phyloP scores from a whole-genome alignment of 1,140 invertebrate genomes.

The Bombus haemorrhoidalis region DNA sequence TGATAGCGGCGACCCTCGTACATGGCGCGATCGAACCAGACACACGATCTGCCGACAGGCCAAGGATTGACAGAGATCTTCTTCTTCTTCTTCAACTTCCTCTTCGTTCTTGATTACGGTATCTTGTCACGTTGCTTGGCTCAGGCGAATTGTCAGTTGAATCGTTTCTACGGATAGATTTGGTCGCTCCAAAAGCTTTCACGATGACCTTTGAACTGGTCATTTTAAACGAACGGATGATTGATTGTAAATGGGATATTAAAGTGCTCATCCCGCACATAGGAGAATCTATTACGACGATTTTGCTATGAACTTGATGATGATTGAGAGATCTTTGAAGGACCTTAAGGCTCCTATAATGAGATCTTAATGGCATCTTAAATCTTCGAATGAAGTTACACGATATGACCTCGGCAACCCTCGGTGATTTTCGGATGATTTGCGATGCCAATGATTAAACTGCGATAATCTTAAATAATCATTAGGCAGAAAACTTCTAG shows the following conservation, averaged over 20 bases:
- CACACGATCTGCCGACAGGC: slow-evolving; percentile 3
- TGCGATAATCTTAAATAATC: not conserved
- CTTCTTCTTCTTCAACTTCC: not conserved
- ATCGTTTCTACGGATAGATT: not conserved
- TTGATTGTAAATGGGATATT: not conserved
- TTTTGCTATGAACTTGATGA: not conserved
- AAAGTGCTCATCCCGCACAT: not conserved
- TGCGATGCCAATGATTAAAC: too few species aligned
- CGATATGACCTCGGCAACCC: not conserved
- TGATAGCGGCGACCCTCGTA: slow-evolving; percentile 28
- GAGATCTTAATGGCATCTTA: not conserved
- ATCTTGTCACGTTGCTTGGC: slow-evolving; percentile 25
- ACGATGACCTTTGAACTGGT: not conserved
- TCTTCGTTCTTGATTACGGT: slow-evolving; percentile 27
- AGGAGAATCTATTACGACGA: not conserved
- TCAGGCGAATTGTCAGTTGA: not conserved
- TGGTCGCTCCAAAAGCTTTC: not conserved
- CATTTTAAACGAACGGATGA: not conserved
- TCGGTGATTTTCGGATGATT: not conserved
- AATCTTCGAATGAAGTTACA: not conserved
- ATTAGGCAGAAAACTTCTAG: not conserved
- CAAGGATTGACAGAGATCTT: slow-evolving; percentile 52
- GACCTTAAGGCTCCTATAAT: not conserved
- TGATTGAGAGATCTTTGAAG: not conserved
- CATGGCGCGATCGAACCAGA: slow-evolving; percentile 24